Base-by-base conservation (phyloP, 30 jellyfish, hydroid and myxozoan species). In the Nemopilema nomurai region DNA sequence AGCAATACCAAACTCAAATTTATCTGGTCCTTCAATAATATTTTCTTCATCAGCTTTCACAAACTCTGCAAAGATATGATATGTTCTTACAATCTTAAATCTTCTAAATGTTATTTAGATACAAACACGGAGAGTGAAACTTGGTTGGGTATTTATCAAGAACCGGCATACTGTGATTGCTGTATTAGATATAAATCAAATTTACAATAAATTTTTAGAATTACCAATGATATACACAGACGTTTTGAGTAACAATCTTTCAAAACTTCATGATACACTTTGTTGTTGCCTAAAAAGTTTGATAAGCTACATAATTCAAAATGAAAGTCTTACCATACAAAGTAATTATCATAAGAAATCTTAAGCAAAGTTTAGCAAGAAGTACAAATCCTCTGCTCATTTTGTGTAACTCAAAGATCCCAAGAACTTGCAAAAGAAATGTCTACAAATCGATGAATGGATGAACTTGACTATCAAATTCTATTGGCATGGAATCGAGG, bases 1-100 rank as follows among this genome's bases (percentile, higher is more conserved):
- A 18, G 82, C 76, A 49, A 69, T 51, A 0, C 82, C 89, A 80
- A 80, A 80, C 67, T 80, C 25, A 64, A 80, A 80, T 13, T 18
- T 25, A 49, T 80, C 89, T 16, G 18, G 81, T 19, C 71, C 82
- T 80, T 67, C 76, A 0, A 80, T 80, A 8, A 80, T 27, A n/a
- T 49, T 32, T 21, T 80, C 89, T 8, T 66, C 24, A 25, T 22
- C 65, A 41, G 57, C 57, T 13, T 41, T 41, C 9, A 13, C 57
- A 41, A 41, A 13, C 57, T 13, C 57, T 41, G 13, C n/a, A n/a
- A n/a, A n/a, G n/a, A n/a, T n/a, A n/a, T n/a, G n/a, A n/a, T n/a
- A n/a, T n/a, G n/a, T n/a, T n/a, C n/a, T n/a, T n/a, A n/a, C n/a
- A n/a, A n/a, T n/a, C n/a, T n/a, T n/a, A n/a, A n/a, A n/a, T n/a